These are phyloP conservation scores for Drosophila basisetae DNA, from an alignment of 2,888 invertebrate genomes.

Conservation along the genomic window DNA sequence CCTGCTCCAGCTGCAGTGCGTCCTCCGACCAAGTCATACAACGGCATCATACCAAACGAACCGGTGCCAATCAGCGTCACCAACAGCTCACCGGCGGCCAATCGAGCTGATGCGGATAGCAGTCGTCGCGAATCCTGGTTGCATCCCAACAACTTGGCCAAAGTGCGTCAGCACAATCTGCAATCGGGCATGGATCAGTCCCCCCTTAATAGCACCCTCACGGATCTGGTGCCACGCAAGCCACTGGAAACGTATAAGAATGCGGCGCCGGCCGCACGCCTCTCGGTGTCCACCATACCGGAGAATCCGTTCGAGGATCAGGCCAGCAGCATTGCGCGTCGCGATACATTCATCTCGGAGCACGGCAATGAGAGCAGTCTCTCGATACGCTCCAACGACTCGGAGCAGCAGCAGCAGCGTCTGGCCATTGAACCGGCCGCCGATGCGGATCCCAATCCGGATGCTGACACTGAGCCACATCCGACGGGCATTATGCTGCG, in stretches of 20 bases:
- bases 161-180: conserved; percentile 81
- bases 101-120: conserved; percentile 32
- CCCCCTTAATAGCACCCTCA: conserved; percentile 81
- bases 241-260: conserved; percentile 77
- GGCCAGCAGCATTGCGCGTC: conserved; percentile 52
- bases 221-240: conserved; percentile 83
- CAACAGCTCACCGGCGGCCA: conserved; percentile 6
- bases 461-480: conserved; percentile 84
- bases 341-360: conserved; percentile 70
- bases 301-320: conserved; percentile 83
- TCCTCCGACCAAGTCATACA: conserved; percentile 61
- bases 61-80: not conserved
- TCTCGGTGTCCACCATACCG: conserved; percentile 77
- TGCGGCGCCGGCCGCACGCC: conserved; percentile 44
- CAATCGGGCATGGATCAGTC: conserved; percentile 64
- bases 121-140: conserved; percentile 84
- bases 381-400: conserved; percentile 69
- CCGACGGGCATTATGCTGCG: conserved; percentile 92
- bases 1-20: conserved; percentile 16
- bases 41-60: conserved; percentile 59
- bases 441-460: conserved; percentile 8
- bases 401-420: conserved; percentile 62
- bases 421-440: conserved; percentile 57
- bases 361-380: conserved; percentile 75
- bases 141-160: conserved; percentile 83